phyloP scores from a whole-genome alignment of 2,113 vertebrate species.

The Macrotus californicus region DNA sequence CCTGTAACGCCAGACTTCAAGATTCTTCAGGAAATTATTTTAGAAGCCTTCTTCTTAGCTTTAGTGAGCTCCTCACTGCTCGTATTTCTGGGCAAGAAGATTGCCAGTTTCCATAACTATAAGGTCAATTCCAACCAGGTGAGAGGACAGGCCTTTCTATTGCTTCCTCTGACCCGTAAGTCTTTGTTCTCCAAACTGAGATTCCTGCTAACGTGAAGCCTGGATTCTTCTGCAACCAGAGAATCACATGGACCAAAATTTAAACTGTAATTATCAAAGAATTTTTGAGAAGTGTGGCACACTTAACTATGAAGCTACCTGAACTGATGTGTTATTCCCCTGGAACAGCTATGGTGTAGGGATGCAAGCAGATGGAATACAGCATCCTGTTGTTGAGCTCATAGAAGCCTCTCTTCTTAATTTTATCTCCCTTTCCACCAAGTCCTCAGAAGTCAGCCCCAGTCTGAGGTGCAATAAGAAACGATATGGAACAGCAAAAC shows the following conservation, averaged over 20 bases:
- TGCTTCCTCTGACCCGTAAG: neutral
- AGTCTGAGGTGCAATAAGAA: neutral
- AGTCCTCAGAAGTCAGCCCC: neutral
- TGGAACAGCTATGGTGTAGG: neutral
- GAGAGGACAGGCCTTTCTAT: conserved; percentile 15
- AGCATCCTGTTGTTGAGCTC: no score
- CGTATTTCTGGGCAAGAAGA: conserved; percentile 72
- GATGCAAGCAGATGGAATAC: neutral
- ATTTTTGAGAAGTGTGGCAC: neutral
- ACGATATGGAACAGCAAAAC: neutral
- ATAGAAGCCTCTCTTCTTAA: neutral
- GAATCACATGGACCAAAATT: neutral
- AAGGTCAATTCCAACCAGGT: conserved; percentile 75
- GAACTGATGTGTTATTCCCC: neutral
- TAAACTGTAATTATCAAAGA: neutral
- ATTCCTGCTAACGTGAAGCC: neutral
- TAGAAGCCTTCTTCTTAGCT: conserved; percentile 72
- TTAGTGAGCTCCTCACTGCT: conserved; percentile 76
- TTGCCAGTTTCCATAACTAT: conserved; percentile 71
- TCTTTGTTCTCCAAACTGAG: neutral
- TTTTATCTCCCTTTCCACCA: neutral
- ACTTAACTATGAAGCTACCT: neutral
- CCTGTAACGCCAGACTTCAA: conserved; percentile 56
- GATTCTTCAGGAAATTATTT: conserved; percentile 41
- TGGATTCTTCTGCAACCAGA: neutral